Conservation (phyloP, 1,140 invertebrate species). For the Metopolophium dirhodum region DNA sequence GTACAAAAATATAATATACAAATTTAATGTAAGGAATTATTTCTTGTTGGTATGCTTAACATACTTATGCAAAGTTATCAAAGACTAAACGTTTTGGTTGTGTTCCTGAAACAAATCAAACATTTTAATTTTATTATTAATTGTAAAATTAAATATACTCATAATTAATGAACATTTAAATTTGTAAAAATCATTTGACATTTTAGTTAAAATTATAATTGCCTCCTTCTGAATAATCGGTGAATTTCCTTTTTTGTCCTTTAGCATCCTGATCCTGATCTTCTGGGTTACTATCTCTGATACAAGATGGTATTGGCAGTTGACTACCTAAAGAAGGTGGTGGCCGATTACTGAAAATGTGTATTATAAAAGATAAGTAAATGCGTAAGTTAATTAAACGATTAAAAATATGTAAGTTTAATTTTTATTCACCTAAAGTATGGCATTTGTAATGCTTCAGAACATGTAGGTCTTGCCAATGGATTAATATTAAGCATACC, state of each 20-base stretch:
- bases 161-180: not conserved
- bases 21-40: not conserved
- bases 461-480: constrained; percentile 80
- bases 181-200: not conserved
- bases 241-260: constrained; percentile 77
- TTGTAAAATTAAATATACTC: not conserved
- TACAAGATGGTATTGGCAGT: constrained; percentile 77
- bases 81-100: constrained; percentile 56
- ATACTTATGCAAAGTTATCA: constrained; percentile 45
- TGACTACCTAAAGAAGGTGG: constrained; percentile 80
- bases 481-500: constrained; percentile 86
- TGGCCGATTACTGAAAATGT: constrained; percentile 79
- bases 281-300: constrained; percentile 65
- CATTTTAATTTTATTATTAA: constrained; percentile 15
- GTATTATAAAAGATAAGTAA: constrained; percentile 1
- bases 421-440: constrained; percentile 73
- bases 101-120: constrained; percentile 52
- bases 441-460: constrained; percentile 79
- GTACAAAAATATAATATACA: constrained; percentile 38
- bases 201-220: constrained; percentile 37
- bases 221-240: constrained; percentile 72
- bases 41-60: constrained; percentile 22
- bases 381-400: not conserved
- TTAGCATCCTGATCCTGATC: constrained; percentile 71
- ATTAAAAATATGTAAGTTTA: not conserved